These are phyloP conservation scores for Tetrao urogallus DNA, from an alignment of 2,113 vertebrate species.

Conservation along the genomic window DNA sequence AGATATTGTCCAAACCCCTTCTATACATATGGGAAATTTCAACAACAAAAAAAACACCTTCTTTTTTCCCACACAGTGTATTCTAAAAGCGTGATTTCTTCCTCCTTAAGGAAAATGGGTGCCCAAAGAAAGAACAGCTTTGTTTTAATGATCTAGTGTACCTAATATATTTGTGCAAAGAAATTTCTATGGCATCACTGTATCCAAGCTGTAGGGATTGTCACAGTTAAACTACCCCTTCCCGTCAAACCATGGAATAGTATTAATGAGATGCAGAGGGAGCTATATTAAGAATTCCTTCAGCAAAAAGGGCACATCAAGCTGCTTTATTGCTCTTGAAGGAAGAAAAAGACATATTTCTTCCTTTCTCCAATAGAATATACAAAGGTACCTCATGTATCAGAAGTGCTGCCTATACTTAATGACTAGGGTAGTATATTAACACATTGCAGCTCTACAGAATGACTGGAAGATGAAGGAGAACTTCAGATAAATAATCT, in stretches of 20 bases:
- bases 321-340: neutral
- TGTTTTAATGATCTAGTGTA: neutral
- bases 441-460: neutral
- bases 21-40: neutral
- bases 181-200: neutral
- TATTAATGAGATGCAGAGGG: neutral
- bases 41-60: neutral
- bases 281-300: neutral
- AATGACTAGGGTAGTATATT: neutral
- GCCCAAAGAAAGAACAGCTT: neutral
- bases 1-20: neutral
- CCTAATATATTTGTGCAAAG: neutral
- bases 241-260: neutral
- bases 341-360: neutral
- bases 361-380: neutral
- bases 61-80: neutral
- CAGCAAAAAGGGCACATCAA: neutral
- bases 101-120: neutral
- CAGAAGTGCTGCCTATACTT: neutral
- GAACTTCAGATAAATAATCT: neutral
- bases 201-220: neutral
- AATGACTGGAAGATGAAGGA: neutral
- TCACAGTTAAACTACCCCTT: neutral
- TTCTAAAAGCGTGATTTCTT: neutral
- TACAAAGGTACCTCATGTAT: neutral